Evolutionary conservation across 92 coral and sea anemone genomes (phyloP).

Genomic region (Pocillopora grandis): DNA sequence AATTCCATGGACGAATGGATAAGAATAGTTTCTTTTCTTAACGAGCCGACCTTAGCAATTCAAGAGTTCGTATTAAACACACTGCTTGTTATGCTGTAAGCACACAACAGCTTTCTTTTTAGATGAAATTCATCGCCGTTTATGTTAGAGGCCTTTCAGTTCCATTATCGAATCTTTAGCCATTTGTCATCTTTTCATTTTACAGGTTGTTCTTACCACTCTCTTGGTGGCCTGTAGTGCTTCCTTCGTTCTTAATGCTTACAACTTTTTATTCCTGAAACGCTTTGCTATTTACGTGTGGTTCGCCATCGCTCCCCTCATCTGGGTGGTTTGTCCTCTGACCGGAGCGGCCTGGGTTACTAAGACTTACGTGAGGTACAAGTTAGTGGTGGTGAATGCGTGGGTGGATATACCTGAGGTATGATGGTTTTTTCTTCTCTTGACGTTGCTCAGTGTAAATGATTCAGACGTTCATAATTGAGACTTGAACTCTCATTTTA

Average conservation of each 20-base stretch:
- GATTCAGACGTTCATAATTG: too few relatives aligned
- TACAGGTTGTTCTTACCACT: conserved; percentile 83
- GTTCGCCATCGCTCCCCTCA: conserved; percentile 92
- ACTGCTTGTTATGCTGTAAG: too few relatives aligned
- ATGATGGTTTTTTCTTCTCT: neutral
- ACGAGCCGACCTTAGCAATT: too few relatives aligned
- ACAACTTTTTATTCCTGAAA: conserved; percentile 81
- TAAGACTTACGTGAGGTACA: conserved; percentile 79
- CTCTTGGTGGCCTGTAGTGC: conserved; percentile 90
- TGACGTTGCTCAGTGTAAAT: too few relatives aligned
- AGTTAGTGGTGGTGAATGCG: conserved; percentile 91
- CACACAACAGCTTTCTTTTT: too few relatives aligned
- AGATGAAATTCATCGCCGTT: too few relatives aligned
- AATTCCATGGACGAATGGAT: too few relatives aligned
- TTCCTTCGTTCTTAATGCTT: conserved; percentile 90
- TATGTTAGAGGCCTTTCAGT: too few relatives aligned
- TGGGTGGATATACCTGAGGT: conserved; percentile 98
- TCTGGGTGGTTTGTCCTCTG: conserved; percentile 85
- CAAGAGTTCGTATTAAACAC: too few relatives aligned
- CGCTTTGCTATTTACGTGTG: conserved; percentile 89
- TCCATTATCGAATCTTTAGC: neutral
- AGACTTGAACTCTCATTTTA: too few relatives aligned
- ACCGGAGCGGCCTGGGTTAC: conserved; percentile 97
- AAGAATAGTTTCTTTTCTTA: too few relatives aligned
- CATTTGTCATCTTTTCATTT: neutral